Base-by-base conservation (phyloP, 2,888 invertebrate genomes). In the Tiliacea citrago region DNA sequence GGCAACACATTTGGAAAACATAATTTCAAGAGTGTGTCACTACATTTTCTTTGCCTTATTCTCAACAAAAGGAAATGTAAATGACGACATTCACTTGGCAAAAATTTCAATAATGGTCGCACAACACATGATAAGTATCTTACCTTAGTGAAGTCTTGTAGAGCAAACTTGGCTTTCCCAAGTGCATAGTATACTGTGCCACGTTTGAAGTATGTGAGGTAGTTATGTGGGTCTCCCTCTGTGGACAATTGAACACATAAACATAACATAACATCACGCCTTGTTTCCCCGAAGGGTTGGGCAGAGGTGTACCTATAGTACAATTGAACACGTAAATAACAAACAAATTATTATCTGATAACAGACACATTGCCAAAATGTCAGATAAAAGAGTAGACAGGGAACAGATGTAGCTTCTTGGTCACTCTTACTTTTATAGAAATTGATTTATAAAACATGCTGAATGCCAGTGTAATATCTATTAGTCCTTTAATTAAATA, bases 161-260 rank as follows among this genome's bases (percentile, higher is more conserved):
- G 96, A 0, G 99, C 99, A 91, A 99, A 98, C 92, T 99, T 99
- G 0, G 99, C 98, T 96, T 99, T 99, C 66, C 99, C 99, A 87
- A 99, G 96, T 13, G 99, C 99, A 91, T 99, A 97, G 95, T 99
- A 99, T 0, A 99, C 99, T 0, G 99, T 99, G 62, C 99, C 99
- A 88, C 99, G 97, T 94, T 99, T 98, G 94, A 99, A 99, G 92
- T 99, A 98, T 69, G 99, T 99, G 93, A 99, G 97, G 95, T 99
- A 99, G 96, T 99, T 99, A 84, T 97, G 97, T 57, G 99, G 99
- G 95, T 99, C 99, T 21, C 98, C 98, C 97, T 99, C 99, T 99
- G 95, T 7, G 96, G 82, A 86, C 24, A 85, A 73, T 63, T 47
- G 61, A 39, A 80, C 2, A 74, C 0, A 29, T 49, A 35, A 61